Conservation (phyloP, 2,888 invertebrate genomes). For the Drosophila greeni region DNA sequence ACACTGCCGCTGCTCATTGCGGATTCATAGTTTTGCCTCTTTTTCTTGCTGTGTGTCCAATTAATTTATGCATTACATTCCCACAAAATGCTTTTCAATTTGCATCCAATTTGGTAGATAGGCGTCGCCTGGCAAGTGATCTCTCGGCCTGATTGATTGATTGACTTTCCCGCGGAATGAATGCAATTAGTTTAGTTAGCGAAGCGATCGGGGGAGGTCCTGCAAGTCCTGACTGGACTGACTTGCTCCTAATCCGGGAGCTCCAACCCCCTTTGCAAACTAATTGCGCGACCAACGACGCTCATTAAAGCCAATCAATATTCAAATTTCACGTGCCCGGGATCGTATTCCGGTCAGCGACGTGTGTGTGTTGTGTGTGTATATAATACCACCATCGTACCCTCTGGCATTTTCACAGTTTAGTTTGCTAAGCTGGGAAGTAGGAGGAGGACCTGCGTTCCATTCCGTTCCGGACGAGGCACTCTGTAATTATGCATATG, state of each 20-base stretch:
- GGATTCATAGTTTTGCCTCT: slow-evolving; percentile 57
- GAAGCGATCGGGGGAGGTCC: neutral
- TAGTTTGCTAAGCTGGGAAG: slow-evolving; percentile 59
- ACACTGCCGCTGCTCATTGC: slow-evolving; percentile 50
- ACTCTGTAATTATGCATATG: slow-evolving; percentile 66
- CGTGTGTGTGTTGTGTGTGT: neutral
- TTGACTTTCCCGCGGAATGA: slow-evolving; percentile 13
- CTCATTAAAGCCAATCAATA: slow-evolving; percentile 71
- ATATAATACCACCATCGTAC: slow-evolving; percentile 7
- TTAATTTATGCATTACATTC: slow-evolving; percentile 70
- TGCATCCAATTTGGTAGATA: slow-evolving; percentile 52
- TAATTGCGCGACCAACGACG: slow-evolving; percentile 61
- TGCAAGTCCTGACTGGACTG: neutral
- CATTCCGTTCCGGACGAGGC: slow-evolving; percentile 53
- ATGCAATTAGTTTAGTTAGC: slow-evolving; percentile 42
- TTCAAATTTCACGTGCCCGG: slow-evolving; percentile 56
- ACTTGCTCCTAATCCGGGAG: neutral
- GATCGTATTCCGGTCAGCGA: slow-evolving; percentile 23
- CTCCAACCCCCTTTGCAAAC: slow-evolving; percentile 15
- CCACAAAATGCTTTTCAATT: slow-evolving; percentile 52
- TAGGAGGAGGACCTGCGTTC: slow-evolving; percentile 6
- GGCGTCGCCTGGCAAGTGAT: slow-evolving; percentile 20
- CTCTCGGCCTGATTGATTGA: slow-evolving; percentile 38
- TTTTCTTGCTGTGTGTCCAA: slow-evolving; percentile 48
- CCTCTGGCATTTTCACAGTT: slow-evolving; percentile 66